phyloP scores from a whole-genome alignment of 2,113 vertebrate species.

The Andinoacara biseriatus region DNA sequence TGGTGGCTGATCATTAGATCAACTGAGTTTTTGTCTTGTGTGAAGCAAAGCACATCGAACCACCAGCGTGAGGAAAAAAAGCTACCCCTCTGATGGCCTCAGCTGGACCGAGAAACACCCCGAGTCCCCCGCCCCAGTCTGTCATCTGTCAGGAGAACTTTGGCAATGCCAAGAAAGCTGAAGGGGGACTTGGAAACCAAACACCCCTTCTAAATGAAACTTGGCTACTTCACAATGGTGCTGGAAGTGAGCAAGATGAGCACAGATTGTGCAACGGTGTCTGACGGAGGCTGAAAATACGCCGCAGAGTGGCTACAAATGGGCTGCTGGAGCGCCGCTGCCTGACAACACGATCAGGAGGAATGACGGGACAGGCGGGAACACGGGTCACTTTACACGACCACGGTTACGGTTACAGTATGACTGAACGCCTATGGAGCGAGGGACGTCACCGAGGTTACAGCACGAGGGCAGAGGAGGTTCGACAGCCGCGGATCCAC shows the following conservation, averaged over 20 bases:
- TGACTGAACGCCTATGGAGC: neutral
- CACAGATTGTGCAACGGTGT: neutral
- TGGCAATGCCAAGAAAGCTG: neutral
- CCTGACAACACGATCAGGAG: neutral
- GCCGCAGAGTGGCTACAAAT: neutral
- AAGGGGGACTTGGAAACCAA: neutral
- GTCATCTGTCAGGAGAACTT: neutral
- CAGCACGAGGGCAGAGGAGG: neutral
- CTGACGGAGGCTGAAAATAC: neutral
- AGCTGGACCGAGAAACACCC: neutral
- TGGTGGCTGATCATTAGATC: too few relatives aligned
- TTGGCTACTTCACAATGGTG: neutral
- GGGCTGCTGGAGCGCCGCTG: neutral
- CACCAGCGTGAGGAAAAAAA: neutral
- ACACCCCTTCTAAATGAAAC: neutral
- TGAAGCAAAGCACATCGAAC: neutral
- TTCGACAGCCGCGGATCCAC: neutral
- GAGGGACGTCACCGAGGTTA: neutral
- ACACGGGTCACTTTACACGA: neutral
- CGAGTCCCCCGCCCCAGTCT: fast-evolving
- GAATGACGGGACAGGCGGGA: neutral
- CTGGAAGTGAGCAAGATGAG: neutral
- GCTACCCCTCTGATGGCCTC: neutral
- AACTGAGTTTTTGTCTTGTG: fast-evolving
- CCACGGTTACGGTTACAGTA: neutral